Base-by-base conservation (phyloP, 2,797 vertebrate genomes). In the Lacerta bilineata region DNA sequence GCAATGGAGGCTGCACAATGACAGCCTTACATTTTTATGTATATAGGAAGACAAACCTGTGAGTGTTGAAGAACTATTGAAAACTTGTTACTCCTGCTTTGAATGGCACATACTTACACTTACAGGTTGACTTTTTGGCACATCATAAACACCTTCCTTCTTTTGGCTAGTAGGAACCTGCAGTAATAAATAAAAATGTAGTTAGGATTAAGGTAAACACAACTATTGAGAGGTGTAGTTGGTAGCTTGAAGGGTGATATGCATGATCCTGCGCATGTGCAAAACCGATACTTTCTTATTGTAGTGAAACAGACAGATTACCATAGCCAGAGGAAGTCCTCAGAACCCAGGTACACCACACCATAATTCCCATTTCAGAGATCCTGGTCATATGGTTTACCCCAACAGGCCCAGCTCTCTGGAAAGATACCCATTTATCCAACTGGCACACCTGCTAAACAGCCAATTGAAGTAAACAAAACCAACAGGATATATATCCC, bases 71-170 rank as follows among this genome's bases (percentile, higher is more conserved):
- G 33, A 10, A 90, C 50, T 72, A 33, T 33, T 55, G 43, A 75
- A 17, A 18, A 71, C 1, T 11, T 36, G 11, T 0, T 87, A 72
- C 36, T 29, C 75, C 77, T 11, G 17, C 4, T 41, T 59, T 1
- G 10, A 2, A 92, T 84, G 55, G 5, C 74, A 46, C 46, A 95
- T 97, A 98, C 95, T 97, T 98, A 98, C 98, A 99, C 98, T 99
- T 98, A 99, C 98, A 98, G 98, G 98, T 98, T 99, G 99, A 97
- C 98, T 98, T 98, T 99, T 99, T 98, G 99, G 99, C 97, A 99
- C 98, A 95, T 99, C 99, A 98, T 99, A 99, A 97, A 99, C 98
- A 97, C 98, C 99, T 97, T 99, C 99, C 96, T 99, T 99, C 98
- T 99, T 99, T 97, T 99, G 99, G 98, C 98, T 99, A 98, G 98